These are phyloP conservation scores for Dioctria rufipes DNA, from an alignment of 2,888 invertebrate genomes.

Conservation along the genomic window DNA sequence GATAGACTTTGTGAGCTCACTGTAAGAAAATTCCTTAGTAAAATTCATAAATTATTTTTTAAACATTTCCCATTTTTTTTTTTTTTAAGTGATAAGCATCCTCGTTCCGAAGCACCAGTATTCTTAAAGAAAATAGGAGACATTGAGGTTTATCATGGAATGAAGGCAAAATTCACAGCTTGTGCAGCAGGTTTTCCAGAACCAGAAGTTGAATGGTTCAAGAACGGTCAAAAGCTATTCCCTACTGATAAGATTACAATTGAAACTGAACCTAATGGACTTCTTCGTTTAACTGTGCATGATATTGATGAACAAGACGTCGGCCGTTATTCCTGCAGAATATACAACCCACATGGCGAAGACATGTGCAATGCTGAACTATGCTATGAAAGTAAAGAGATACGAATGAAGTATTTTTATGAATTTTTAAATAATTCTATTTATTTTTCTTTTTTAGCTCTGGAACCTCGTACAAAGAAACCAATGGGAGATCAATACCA, in stretches of 20 bases:
- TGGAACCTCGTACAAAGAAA: slow-evolving; percentile 79
- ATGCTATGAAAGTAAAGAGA: slow-evolving; percentile 80
- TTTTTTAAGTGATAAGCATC: slow-evolving; percentile 77
- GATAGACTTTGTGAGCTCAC: slow-evolving; percentile 85
- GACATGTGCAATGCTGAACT: slow-evolving; percentile 85
- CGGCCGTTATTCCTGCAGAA: slow-evolving; percentile 87
- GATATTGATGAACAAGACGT: slow-evolving; percentile 86
- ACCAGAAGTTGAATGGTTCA: slow-evolving; percentile 90
- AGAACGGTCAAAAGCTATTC: slow-evolving; percentile 84
- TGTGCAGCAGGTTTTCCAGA: slow-evolving; percentile 90
- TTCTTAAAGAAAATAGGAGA: slow-evolving; percentile 93
- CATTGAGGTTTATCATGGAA: slow-evolving; percentile 87
- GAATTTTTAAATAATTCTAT: neutral
- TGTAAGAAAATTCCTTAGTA: slow-evolving; percentile 75
- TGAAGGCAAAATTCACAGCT: slow-evolving; percentile 94
- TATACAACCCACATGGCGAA: slow-evolving; percentile 88
- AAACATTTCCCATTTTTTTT: slow-evolving; percentile 49
- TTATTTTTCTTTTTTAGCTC: slow-evolving; percentile 69
- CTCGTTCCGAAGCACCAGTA: slow-evolving; percentile 86
- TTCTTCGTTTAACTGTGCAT: slow-evolving; percentile 85
- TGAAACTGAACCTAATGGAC: slow-evolving; percentile 81
- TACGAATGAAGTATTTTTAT: slow-evolving; percentile 17
- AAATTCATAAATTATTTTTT: slow-evolving; percentile 26
- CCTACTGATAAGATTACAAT: slow-evolving; percentile 87
- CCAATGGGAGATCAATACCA: slow-evolving; percentile 85